These are phyloP conservation scores for Mirounga angustirostris DNA, from an alignment of 2,113 vertebrate species.

Conservation along the genomic window DNA sequence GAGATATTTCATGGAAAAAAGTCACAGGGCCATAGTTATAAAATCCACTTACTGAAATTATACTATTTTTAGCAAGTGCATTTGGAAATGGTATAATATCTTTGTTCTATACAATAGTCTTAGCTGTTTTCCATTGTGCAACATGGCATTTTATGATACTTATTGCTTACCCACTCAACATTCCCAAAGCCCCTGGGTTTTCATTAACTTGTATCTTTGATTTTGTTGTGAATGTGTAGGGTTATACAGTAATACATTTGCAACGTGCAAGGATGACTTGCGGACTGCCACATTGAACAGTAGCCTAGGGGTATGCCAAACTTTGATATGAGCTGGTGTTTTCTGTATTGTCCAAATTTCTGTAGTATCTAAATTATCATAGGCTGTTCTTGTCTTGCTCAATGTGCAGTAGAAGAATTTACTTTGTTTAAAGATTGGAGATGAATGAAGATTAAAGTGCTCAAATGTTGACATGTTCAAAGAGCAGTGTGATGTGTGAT, in stretches of 20 bases:
- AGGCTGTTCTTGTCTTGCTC: not conserved
- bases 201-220: not conserved
- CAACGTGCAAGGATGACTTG: not conserved
- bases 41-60: constrained; percentile 13
- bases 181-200: not conserved
- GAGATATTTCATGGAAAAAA: not conserved
- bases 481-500: not conserved
- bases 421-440: not conserved
- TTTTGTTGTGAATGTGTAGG: not conserved
- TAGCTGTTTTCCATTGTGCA: not conserved
- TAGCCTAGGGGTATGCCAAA: not conserved
- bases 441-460: constrained; percentile 23
- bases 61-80: not conserved
- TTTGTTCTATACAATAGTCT: not conserved
- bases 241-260: not conserved
- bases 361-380: not conserved
- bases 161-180: not conserved
- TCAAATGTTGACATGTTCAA: not conserved
- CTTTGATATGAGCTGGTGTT: not conserved
- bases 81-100: not conserved
- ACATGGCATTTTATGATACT: not conserved
- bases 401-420: not conserved
- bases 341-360: not conserved
- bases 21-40: not conserved
- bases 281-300: not conserved